Conservation (phyloP, 2,797 vertebrate species). For the Tenualosa thibaudeaui region DNA sequence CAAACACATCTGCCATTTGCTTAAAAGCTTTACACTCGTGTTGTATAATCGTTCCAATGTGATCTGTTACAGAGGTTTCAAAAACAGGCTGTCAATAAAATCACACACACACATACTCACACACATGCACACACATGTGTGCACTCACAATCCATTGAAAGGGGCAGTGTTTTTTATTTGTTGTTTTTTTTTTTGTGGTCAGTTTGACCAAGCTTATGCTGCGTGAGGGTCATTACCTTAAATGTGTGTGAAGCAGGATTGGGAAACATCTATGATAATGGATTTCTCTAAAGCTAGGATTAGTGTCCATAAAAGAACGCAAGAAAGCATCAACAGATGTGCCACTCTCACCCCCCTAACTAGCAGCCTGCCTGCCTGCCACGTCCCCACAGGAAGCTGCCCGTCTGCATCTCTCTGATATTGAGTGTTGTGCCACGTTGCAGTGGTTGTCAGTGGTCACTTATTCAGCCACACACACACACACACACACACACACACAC, state of each 20-base stretch:
- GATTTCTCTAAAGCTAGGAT: constrained; percentile 43
- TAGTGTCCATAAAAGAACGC: constrained; percentile 41
- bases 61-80: constrained; percentile 41
- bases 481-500: not conserved
- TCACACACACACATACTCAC: not conserved
- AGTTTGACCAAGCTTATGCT: constrained; percentile 17
- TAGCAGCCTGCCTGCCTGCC: not conserved
- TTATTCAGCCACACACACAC: constrained; percentile 28
- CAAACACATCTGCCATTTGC: constrained; percentile 66
- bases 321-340: constrained; percentile 39
- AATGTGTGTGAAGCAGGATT: constrained; percentile 31
- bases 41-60: constrained; percentile 42
- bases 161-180: not conserved
- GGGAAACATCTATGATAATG: constrained; percentile 31
- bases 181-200: not conserved
- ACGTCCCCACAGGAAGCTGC: not conserved
- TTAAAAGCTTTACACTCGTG: constrained; percentile 66
- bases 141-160: not conserved
- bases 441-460: constrained; percentile 21
- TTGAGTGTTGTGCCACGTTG: not conserved
- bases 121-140: not conserved
- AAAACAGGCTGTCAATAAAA: constrained; percentile 54
- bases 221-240: constrained; percentile 39
- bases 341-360: not conserved
- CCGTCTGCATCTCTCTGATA: not conserved